phyloP scores from a whole-genome alignment of 2,113 vertebrate genomes.

The Oreochromis niloticus region DNA sequence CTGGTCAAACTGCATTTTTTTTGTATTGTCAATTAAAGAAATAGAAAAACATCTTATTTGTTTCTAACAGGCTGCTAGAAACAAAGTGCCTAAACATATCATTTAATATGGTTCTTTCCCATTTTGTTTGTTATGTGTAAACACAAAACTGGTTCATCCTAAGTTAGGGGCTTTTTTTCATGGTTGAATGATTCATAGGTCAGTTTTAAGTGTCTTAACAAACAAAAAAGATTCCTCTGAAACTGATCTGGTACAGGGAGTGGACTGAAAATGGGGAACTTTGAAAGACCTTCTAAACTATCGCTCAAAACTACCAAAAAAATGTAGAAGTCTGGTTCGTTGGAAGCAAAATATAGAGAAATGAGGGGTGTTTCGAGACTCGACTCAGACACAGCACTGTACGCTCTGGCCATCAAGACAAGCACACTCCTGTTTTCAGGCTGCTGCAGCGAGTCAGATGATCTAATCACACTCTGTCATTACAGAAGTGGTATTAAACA shows the following conservation, averaged over 20 bases:
- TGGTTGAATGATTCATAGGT: not conserved
- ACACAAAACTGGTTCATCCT: not conserved
- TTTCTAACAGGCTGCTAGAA: not conserved
- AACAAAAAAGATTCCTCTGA: not conserved
- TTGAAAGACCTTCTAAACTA: not conserved
- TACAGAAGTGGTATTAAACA: not conserved
- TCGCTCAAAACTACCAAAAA: not conserved
- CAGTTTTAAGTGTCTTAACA: not conserved
- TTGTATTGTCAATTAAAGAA: not conserved
- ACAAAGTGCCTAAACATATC: not conserved
- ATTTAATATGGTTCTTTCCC: not conserved
- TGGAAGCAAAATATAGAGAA: not conserved
- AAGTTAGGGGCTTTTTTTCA: not conserved
- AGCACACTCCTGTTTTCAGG: not conserved
- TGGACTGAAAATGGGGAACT: not conserved
- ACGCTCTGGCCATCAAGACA: not conserved
- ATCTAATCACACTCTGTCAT: slow-evolving; percentile 28
- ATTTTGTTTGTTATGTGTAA: not conserved
- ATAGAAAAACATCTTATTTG: not conserved
- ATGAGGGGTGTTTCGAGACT: not conserved
- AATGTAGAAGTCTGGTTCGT: not conserved
- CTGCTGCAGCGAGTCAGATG: not conserved
- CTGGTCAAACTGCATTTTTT: not conserved
- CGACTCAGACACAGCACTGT: not conserved
- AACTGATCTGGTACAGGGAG: not conserved